Evolutionary conservation across 2,888 invertebrate species (phyloP).

Genomic region (Tetragnatha montana): DNA sequence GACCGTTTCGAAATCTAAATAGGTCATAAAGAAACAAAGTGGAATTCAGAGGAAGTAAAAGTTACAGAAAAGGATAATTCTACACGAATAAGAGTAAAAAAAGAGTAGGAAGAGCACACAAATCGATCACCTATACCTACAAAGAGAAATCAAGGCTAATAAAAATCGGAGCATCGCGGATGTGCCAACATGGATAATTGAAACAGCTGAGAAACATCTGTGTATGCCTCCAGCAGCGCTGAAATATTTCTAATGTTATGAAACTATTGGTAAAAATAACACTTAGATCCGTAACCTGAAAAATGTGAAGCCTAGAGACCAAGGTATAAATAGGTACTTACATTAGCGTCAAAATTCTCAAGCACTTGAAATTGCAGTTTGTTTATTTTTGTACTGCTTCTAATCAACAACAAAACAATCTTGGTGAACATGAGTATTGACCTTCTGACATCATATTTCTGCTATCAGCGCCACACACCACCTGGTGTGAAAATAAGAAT

Average conservation of each 20-base stretch:
- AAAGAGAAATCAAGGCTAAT: conserved; percentile 58
- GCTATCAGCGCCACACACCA: conserved; percentile 59
- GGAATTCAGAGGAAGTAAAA: conserved; percentile 48
- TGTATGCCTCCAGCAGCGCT: conserved; percentile 53
- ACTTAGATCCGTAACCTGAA: neutral
- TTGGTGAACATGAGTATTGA: conserved; percentile 66
- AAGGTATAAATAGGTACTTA: conserved; percentile 14
- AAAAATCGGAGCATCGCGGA: conserved; percentile 61
- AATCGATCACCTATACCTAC: conserved; percentile 14
- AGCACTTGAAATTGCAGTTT: conserved; percentile 40
- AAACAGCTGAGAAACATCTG: conserved; percentile 67
- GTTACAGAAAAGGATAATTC: conserved; percentile 31
- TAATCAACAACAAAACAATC: conserved; percentile 61
- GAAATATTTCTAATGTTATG: conserved; percentile 14
- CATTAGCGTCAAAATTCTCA: conserved; percentile 13
- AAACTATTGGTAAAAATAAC: conserved; percentile 9
- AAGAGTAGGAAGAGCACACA: neutral
- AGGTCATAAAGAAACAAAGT: conserved; percentile 60
- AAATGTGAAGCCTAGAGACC: neutral
- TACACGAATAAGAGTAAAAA: neutral
- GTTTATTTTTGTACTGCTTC: conserved; percentile 56
- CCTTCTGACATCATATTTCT: conserved; percentile 68
- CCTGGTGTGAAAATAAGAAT: conserved; percentile 19
- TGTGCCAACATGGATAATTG: conserved; percentile 69
- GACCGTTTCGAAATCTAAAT: conserved; percentile 69